phyloP scores from a whole-genome alignment of 2,113 vertebrate genomes.

The Peromyscus polionotus region DNA sequence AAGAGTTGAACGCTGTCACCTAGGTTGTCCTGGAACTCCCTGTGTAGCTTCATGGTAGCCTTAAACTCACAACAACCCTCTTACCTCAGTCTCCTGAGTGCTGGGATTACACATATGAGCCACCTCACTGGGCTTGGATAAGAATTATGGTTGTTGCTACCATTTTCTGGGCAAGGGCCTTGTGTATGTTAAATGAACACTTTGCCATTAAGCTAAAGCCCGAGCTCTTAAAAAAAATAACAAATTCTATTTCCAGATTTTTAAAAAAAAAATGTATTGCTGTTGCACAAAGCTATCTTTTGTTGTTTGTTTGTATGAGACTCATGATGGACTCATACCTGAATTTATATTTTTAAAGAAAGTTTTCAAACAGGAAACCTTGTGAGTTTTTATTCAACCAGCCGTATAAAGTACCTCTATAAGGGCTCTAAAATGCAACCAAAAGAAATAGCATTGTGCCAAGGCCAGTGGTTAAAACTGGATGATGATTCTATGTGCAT shows the following conservation, averaged over 20 bases:
- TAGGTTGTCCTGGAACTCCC: not conserved
- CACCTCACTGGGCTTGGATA: not conserved
- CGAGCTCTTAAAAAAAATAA: not conserved
- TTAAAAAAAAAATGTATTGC: not conserved
- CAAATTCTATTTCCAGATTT: not conserved
- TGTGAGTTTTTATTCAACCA: slow-evolving; percentile 2
- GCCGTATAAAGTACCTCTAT: slow-evolving; percentile 15
- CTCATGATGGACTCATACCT: not conserved
- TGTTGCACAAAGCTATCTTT: not conserved
- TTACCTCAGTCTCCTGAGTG: not conserved
- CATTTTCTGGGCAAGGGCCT: not conserved
- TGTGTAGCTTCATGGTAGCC: not conserved
- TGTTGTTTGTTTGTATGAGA: not conserved
- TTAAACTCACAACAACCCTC: not conserved
- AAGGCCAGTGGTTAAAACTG: not conserved
- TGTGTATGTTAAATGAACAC: too few relatives aligned
- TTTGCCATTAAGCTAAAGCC: not conserved
- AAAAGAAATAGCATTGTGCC: not conserved
- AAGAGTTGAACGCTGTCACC: not conserved
- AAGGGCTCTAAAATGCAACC: not conserved
- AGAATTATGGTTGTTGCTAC: not conserved
- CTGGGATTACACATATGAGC: not conserved
- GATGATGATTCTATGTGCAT: not conserved
- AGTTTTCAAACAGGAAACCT: slow-evolving; percentile 19
- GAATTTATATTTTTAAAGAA: slow-evolving; percentile 14